Percentiles rank a stretch among this genome's conserved stretches.
Conservation (phyloP, 2,888 invertebrate genomes). For the Formica aserva region DNA sequence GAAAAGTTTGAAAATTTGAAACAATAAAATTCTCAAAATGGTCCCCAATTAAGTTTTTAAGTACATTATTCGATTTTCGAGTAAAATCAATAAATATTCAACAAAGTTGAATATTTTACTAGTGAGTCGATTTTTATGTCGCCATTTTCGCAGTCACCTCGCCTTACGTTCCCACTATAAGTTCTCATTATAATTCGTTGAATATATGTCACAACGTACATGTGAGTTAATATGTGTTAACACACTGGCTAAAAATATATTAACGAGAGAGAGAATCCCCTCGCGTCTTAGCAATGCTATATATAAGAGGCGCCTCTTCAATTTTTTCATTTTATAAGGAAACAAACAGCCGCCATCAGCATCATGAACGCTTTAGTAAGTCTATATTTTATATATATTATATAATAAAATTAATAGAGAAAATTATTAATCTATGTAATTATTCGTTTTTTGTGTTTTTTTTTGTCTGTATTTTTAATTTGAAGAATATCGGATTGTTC, state of each 20-base stretch:
- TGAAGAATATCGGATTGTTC: background rate
- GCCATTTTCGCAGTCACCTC: constrained; percentile 35
- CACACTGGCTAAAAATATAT: constrained; percentile 65
- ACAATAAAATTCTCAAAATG: background rate
- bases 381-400: constrained; percentile 17
- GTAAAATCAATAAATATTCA: constrained; percentile 38
- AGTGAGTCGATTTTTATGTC: background rate
- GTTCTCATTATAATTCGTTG: constrained; percentile 23
- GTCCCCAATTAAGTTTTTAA: background rate
- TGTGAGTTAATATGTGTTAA: constrained; percentile 61
- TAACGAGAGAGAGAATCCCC: constrained; percentile 74
- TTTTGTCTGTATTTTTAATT: background rate
- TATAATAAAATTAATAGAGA: background rate
- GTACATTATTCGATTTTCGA: background rate
- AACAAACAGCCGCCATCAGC: constrained; percentile 68
- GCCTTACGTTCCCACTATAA: constrained; percentile 59
- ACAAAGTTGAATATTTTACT: constrained; percentile 23
- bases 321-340: constrained; percentile 65
- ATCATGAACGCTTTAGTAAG: constrained; percentile 75
- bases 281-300: constrained; percentile 67
- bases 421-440: background rate
- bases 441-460: background rate
- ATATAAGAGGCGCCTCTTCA: constrained; percentile 74
- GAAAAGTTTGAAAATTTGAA: background rate
- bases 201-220: constrained; percentile 65